Evolutionary conservation across 2,797 vertebrate genomes (phyloP).

Genomic region (Eulemur rubriventer): DNA sequence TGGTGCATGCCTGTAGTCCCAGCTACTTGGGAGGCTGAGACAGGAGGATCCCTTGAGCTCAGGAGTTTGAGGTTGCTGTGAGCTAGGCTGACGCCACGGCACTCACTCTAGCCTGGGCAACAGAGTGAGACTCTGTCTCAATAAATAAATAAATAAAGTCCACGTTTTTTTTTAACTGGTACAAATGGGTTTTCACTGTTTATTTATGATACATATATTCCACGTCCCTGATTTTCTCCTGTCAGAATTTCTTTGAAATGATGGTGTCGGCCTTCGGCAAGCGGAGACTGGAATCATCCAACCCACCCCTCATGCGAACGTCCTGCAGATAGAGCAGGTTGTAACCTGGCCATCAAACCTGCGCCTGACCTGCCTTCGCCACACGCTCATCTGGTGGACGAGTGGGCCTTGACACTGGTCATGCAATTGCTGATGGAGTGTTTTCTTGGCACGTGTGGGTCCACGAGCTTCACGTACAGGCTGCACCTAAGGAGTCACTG

Average conservation of each 20-base stretch:
- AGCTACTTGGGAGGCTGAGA: too few species aligned
- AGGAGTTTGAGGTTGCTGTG: too few species aligned
- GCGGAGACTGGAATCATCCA: background rate
- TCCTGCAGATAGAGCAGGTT: background rate
- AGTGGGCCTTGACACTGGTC: background rate
- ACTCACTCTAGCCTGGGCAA: too few species aligned
- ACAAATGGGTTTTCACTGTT: background rate
- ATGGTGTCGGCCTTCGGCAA: background rate
- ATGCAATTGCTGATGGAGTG: background rate
- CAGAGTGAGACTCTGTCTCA: too few species aligned
- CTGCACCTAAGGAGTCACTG: background rate
- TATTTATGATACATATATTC: background rate
- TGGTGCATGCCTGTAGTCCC: too few species aligned
- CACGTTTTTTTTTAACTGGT: background rate
- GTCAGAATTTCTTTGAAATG: background rate
- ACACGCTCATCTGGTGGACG: background rate
- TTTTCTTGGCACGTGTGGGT: background rate
- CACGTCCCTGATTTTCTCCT: too few species aligned
- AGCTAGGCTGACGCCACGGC: too few species aligned
- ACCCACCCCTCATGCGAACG: background rate
- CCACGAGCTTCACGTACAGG: background rate
- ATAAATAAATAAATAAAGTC: background rate
- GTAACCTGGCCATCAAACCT: background rate
- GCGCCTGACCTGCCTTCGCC: background rate
- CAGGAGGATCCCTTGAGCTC: too few species aligned